phyloP scores from a whole-genome alignment of 2,113 vertebrate genomes.

The Barnardius zonarius region DNA sequence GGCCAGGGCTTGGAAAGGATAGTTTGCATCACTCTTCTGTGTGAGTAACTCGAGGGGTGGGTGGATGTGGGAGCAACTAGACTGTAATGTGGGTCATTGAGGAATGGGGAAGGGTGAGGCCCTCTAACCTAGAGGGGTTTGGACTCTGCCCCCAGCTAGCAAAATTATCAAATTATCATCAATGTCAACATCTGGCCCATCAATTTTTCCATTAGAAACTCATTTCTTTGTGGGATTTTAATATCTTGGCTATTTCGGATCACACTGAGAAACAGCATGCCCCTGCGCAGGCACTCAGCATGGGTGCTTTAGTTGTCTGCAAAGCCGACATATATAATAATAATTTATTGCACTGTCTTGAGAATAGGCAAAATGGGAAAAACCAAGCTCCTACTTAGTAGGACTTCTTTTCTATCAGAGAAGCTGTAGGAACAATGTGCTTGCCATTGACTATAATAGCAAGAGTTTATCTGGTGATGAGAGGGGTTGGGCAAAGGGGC shows the following conservation, averaged over 20 bases:
- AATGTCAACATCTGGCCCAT: constrained; percentile 38
- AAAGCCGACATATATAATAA: not conserved
- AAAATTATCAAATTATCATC: not conserved
- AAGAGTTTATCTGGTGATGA: not conserved
- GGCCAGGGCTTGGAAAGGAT: not conserved
- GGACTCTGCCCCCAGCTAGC: not conserved
- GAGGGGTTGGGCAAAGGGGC: not conserved
- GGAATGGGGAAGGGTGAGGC: not conserved
- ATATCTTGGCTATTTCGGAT: constrained; percentile 17
- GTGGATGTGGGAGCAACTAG: not conserved
- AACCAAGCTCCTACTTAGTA: not conserved
- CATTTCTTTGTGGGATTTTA: constrained; percentile 34
- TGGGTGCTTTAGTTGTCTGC: not conserved
- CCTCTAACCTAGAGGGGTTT: not conserved
- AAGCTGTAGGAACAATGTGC: not conserved
- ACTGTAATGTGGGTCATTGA: not conserved
- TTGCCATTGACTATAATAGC: not conserved
- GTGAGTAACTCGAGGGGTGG: not conserved
- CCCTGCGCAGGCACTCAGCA: not conserved
- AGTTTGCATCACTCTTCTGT: not conserved
- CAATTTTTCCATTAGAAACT: constrained; percentile 32
- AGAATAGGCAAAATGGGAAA: not conserved
- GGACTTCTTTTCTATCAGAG: not conserved
- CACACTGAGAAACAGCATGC: constrained; percentile 3
- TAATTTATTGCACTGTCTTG: constrained; percentile 13